These are phyloP conservation scores for Tympanuchus pallidicinctus DNA, from an alignment of 2,113 vertebrate genomes.

Conservation along the genomic window DNA sequence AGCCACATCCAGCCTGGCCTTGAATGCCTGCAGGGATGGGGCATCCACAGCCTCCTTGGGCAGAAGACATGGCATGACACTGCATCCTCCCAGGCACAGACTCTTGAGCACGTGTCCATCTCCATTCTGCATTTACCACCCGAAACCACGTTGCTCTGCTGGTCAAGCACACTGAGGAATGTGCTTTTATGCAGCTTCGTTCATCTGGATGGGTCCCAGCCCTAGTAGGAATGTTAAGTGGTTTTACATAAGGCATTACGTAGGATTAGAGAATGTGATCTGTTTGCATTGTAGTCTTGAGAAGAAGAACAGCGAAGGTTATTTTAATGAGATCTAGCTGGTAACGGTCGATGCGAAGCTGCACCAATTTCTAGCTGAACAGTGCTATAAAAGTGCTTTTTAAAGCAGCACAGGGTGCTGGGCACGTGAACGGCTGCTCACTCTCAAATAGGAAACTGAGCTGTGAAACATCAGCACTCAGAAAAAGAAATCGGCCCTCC, in stretches of 20 bases:
- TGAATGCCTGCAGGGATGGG: no score
- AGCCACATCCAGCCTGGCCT: no score
- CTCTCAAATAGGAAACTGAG: background rate
- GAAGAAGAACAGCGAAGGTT: slow-evolving; percentile 3
- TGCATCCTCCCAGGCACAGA: accelerated
- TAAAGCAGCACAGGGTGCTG: background rate
- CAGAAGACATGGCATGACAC: accelerated
- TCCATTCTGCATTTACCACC: background rate
- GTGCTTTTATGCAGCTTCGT: slow-evolving; percentile 59
- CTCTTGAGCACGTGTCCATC: background rate
- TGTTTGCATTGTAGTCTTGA: slow-evolving; percentile 42
- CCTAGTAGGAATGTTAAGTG: slow-evolving; percentile 60
- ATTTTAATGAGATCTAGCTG: background rate
- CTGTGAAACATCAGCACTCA: background rate
- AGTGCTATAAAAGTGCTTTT: background rate
- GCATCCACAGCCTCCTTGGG: no score
- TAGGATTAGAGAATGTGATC: slow-evolving; percentile 51
- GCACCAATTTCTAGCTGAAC: background rate
- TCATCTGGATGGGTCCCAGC: slow-evolving; percentile 49
- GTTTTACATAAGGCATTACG: slow-evolving; percentile 65
- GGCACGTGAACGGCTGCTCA: background rate
- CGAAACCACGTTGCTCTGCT: slow-evolving; percentile 7
- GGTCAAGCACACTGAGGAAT: slow-evolving; percentile 33
- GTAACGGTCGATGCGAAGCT: background rate
- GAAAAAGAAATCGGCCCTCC: background rate